A percentile compares a stretch with the other conserved stretches of the same genome.
Conservation (phyloP, 1,140 invertebrate species). For the Dendrolimus kikuchii region DNA sequence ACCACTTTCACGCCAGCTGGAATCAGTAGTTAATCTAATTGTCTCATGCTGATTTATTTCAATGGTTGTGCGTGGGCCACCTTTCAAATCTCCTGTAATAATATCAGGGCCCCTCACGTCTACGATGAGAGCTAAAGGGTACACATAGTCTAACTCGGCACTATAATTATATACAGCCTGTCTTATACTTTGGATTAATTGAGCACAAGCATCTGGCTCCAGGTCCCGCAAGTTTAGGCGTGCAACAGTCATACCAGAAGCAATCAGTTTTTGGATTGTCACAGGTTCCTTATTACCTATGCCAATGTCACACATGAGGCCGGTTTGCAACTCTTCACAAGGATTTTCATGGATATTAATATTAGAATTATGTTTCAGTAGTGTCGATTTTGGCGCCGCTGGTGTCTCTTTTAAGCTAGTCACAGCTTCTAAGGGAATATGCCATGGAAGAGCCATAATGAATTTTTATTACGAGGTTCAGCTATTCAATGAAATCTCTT, state of each 20-base stretch:
- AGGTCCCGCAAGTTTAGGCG: conserved; percentile 52
- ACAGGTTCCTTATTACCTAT: conserved; percentile 44
- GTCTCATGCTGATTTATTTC: conserved; percentile 38
- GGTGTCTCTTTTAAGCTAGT: conserved; percentile 28
- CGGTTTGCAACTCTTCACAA: conserved; percentile 57
- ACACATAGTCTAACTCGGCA: conserved; percentile 58
- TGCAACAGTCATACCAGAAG: conserved; percentile 61
- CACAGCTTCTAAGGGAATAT: conserved; percentile 51
- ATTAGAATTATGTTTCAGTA: conserved; percentile 52
- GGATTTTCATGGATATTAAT: conserved; percentile 50
- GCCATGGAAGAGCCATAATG: conserved; percentile 57
- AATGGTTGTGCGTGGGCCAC: conserved; percentile 37
- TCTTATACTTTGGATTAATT: conserved; percentile 58
- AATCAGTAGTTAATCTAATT: conserved; percentile 49
- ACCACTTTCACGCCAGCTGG: conserved; percentile 53
- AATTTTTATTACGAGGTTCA: not conserved
- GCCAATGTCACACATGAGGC: conserved; percentile 63
- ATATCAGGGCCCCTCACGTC: conserved; percentile 65
- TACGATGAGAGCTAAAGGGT: conserved; percentile 61
- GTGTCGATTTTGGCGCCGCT: conserved; percentile 25
- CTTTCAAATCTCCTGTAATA: conserved; percentile 56
- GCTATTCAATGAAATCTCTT: too few relatives aligned
- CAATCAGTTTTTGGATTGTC: conserved; percentile 55
- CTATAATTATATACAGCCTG: conserved; percentile 66
- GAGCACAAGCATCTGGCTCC: conserved; percentile 56